These are phyloP conservation scores for Crambe crambe DNA, from an alignment of 37 sponge, comb jelly and placozoan species.

Conservation along the genomic window DNA sequence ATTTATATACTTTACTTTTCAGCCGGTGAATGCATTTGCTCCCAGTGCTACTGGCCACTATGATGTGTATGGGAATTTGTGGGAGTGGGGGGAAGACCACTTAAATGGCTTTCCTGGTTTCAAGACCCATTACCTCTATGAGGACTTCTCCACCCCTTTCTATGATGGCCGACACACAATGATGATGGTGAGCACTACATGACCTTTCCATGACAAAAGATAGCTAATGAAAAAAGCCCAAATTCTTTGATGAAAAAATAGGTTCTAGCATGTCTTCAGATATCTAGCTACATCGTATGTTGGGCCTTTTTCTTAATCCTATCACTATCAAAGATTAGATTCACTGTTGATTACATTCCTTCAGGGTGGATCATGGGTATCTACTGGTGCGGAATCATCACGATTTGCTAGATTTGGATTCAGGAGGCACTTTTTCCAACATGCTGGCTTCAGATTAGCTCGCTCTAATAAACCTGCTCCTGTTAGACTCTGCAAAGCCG, in stretches of 20 bases:
- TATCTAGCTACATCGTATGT: too few species aligned
- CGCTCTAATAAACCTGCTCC: constrained; percentile 49
- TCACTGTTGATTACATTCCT: background rate
- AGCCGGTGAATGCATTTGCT: constrained; percentile 76
- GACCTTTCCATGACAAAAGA: background rate
- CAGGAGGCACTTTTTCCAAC: constrained; percentile 86
- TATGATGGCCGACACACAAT: constrained; percentile 77
- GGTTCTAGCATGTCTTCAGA: background rate
- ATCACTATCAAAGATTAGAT: too few species aligned
- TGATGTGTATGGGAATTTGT: constrained; percentile 83
- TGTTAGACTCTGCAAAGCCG: constrained; percentile 55
- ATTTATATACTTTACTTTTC: too few species aligned
- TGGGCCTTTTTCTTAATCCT: too few species aligned
- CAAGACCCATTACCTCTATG: constrained; percentile 68
- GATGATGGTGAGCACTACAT: constrained; percentile 46
- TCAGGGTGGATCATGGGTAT: constrained; percentile 85
- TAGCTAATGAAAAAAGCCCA: too few species aligned
- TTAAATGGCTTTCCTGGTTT: constrained; percentile 84
- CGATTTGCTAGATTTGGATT: constrained; percentile 60
- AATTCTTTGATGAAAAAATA: too few species aligned
- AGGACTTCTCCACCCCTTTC: constrained; percentile 79
- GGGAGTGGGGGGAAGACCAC: constrained; percentile 87
- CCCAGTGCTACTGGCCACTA: constrained; percentile 65
- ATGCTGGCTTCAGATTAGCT: constrained; percentile 77
- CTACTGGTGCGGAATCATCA: constrained; percentile 61